Percentiles rank a stretch among this genome's conserved stretches.
Conservation (phyloP, 2,797 vertebrate species). For the Sorex maritimensis region DNA sequence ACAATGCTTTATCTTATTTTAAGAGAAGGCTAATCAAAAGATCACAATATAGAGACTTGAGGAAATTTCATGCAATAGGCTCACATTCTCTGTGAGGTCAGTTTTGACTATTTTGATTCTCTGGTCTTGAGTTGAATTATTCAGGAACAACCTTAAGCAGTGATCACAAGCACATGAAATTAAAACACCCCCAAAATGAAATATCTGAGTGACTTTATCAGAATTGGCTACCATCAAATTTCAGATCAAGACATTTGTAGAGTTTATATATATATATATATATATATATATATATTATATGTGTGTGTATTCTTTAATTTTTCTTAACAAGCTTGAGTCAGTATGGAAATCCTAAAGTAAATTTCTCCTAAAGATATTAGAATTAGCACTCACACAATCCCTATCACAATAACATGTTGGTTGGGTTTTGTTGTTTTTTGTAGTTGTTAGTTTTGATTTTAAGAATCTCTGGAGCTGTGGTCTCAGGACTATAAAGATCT, state of each 20-base stretch:
- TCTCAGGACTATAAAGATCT: neutral
- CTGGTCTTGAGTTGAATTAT: constrained; percentile 23
- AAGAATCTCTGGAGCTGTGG: neutral
- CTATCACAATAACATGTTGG: neutral
- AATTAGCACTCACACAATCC: neutral
- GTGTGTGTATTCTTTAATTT: constrained; percentile 13
- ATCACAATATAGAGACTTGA: neutral
- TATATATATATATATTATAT: neutral
- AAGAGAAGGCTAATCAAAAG: constrained; percentile 54
- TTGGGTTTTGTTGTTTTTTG: no score
- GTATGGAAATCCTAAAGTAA: constrained; percentile 22
- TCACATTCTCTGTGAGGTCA: neutral
- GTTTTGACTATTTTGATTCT: constrained; percentile 50
- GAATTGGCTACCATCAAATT: neutral
- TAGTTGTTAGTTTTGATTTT: neutral
- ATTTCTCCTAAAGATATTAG: constrained; percentile 2
- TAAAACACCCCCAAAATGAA: constrained; percentile 36
- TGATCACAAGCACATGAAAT: constrained; percentile 42
- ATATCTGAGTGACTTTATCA: constrained; percentile 13
- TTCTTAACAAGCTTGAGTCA: constrained; percentile 6
- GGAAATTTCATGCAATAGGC: neutral
- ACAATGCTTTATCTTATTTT: constrained; percentile 49
- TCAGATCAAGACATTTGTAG: constrained; percentile 29
- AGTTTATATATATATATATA: neutral
- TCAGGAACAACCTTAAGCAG: constrained; percentile 42